phyloP scores from a whole-genome alignment of 2,113 vertebrate genomes.

The Aptenodytes forsteri region DNA sequence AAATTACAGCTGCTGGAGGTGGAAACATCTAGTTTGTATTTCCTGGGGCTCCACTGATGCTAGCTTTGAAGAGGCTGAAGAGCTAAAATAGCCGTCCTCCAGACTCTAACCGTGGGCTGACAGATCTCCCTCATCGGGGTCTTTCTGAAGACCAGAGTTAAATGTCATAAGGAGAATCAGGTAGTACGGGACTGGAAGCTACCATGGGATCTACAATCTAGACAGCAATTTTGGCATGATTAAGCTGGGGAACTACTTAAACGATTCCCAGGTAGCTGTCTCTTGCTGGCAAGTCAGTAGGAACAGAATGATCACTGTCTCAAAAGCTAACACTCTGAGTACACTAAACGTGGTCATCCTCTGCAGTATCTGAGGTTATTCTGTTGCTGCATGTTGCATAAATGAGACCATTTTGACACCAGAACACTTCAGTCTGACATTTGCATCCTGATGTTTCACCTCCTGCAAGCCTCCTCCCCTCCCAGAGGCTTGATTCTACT shows the following conservation, averaged over 20 bases:
- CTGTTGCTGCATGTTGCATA: neutral
- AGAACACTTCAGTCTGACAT: neutral
- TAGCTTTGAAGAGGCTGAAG: neutral
- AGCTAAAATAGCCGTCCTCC: neutral
- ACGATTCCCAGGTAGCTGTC: neutral
- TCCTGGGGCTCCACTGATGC: neutral
- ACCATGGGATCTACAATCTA: neutral
- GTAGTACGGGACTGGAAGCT: neutral
- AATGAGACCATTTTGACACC: neutral
- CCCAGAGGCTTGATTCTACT: neutral
- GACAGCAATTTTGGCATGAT: neutral
- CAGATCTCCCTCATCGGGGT: neutral
- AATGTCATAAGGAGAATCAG: neutral
- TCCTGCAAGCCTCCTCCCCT: neutral
- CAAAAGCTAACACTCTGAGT: accelerated
- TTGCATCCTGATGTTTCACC: neutral
- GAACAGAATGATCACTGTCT: neutral
- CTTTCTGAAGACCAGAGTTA: neutral
- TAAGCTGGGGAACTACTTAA: neutral
- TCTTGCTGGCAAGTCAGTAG: neutral
- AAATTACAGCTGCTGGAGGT: neutral
- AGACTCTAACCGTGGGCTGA: neutral
- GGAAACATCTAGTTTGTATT: neutral
- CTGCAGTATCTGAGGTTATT: neutral
- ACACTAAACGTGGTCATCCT: neutral